These are phyloP conservation scores for Trogon surrucura DNA, from an alignment of 2,113 vertebrate species.

Conservation along the genomic window DNA sequence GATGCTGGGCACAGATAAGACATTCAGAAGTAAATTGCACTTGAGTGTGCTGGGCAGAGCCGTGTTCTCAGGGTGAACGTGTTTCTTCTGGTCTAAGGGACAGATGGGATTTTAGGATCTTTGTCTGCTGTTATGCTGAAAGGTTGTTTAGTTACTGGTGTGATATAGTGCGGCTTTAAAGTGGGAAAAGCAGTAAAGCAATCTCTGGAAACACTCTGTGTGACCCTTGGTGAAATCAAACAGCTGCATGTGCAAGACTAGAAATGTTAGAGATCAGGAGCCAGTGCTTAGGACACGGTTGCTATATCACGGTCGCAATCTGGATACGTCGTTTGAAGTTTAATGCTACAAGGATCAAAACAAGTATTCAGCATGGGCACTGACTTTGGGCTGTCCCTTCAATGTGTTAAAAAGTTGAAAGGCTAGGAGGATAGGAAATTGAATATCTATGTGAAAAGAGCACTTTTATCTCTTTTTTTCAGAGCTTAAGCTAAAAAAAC, in stretches of 20 bases:
- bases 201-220: not conserved
- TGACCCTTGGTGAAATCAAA: not conserved
- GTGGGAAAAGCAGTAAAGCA: not conserved
- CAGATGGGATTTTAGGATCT: not conserved
- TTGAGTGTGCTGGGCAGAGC: not conserved
- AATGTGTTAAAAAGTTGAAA: not conserved
- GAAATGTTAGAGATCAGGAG: not conserved
- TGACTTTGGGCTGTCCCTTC: not conserved
- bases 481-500: not conserved
- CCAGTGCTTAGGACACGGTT: not conserved
- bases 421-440: not conserved
- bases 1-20: not conserved
- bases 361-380: not conserved
- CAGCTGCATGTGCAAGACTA: not conserved
- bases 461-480: not conserved
- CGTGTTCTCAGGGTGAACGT: not conserved
- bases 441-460: not conserved
- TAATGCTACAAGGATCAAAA: not conserved
- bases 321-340: not conserved
- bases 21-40: not conserved
- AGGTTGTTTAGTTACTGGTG: not conserved
- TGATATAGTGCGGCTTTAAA: not conserved
- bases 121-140: not conserved
- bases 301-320: not conserved
- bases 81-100: not conserved